Percentiles rank a stretch among this genome's conserved stretches.
Evolutionary conservation across 2,888 invertebrate genomes (phyloP).

Genomic region (Drosophila mimica): DNA sequence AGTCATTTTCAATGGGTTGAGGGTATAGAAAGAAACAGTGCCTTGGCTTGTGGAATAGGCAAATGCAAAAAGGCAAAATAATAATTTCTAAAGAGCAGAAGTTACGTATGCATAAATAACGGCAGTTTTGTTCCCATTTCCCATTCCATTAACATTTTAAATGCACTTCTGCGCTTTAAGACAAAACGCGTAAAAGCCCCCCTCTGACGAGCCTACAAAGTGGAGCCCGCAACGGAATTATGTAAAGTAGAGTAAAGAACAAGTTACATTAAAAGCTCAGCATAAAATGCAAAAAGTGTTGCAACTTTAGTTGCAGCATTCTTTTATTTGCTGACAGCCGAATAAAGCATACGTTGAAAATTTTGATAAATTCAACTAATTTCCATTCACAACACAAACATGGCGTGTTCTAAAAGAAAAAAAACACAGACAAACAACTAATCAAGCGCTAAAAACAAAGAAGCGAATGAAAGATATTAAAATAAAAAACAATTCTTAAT

Average conservation of each 20-base stretch:
- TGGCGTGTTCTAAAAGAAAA: constrained; percentile 29
- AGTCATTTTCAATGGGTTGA: not conserved
- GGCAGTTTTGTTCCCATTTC: constrained; percentile 70
- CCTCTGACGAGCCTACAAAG: constrained; percentile 19
- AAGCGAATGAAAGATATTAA: constrained; percentile 15
- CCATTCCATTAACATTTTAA: constrained; percentile 68
- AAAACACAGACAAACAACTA: constrained; percentile 66
- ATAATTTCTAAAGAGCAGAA: constrained; percentile 79
- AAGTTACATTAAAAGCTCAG: constrained; percentile 5
- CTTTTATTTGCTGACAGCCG: not conserved
- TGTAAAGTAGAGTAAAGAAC: constrained; percentile 2
- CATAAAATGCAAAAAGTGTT: constrained; percentile 18
- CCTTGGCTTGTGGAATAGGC: constrained; percentile 40
- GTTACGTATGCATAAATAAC: constrained; percentile 78
- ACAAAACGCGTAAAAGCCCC: constrained; percentile 41
- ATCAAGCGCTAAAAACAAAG: constrained; percentile 42
- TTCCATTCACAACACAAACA: constrained; percentile 19
- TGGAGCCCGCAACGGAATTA: constrained; percentile 9
- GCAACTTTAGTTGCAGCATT: constrained; percentile 7
- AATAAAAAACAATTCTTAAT: constrained; percentile 56
- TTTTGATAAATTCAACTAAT: constrained; percentile 51
- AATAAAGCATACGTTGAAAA: constrained; percentile 30
- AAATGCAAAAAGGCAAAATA: constrained; percentile 57
- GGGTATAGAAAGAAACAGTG: constrained; percentile 12
- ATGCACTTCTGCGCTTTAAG: constrained; percentile 62